Conservation (phyloP, 2,113 vertebrate genomes). For the Corythaixoides concolor region DNA sequence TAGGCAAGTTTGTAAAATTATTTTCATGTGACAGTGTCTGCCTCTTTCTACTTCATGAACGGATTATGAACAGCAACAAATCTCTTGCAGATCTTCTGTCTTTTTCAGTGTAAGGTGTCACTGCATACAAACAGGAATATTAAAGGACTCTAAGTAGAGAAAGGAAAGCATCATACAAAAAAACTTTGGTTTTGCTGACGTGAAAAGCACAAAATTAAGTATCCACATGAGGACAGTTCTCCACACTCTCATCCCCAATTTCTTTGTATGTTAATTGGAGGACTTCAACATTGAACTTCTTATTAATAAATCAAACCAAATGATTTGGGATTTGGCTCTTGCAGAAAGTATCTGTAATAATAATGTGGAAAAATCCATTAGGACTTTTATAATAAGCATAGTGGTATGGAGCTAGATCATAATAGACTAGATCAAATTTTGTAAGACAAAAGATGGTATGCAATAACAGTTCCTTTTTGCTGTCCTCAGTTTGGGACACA, state of each 20-base stretch:
- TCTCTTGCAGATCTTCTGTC: neutral
- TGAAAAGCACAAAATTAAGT: constrained; percentile 13
- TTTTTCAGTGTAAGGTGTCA: neutral
- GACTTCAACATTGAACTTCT: neutral
- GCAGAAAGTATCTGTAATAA: neutral
- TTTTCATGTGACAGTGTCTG: neutral
- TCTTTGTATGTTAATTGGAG: neutral
- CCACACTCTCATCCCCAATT: neutral
- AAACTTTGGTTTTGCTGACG: neutral
- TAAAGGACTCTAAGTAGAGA: neutral
- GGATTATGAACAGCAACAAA: neutral
- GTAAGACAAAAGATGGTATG: neutral
- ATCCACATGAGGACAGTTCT: neutral
- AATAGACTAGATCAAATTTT: neutral
- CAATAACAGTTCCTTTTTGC: neutral
- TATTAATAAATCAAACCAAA: neutral
- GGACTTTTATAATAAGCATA: neutral
- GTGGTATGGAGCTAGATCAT: neutral
- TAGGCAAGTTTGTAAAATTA: neutral
- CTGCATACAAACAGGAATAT: neutral
- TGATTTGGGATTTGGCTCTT: neutral
- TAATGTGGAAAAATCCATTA: neutral
- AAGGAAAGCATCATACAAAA: neutral
- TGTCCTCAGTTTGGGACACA: neutral
- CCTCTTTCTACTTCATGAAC: neutral